phyloP scores from a whole-genome alignment of 2,888 invertebrate species.

The Psylliodes chrysocephalus region DNA sequence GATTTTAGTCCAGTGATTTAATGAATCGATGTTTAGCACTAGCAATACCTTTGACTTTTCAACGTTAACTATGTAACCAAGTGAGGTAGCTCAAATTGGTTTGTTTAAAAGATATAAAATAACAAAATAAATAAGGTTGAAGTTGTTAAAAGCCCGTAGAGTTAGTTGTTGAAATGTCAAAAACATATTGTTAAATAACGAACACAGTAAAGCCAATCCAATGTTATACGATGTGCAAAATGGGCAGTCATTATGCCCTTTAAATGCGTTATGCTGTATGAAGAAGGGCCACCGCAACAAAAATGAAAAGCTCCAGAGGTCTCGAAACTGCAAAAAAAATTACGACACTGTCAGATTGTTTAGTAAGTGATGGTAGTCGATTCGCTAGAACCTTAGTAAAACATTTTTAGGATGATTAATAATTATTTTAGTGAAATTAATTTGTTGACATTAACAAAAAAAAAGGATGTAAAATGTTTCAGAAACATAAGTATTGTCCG shows the following conservation, averaged over 20 bases:
- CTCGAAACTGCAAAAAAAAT: constrained; percentile 49
- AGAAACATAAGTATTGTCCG: no score
- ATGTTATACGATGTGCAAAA: constrained; percentile 54
- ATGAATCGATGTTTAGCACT: constrained; percentile 16
- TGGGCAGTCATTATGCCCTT: constrained; percentile 58
- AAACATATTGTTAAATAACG: constrained; percentile 34
- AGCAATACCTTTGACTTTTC: constrained; percentile 23
- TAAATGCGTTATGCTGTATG: constrained; percentile 56
- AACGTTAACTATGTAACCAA: constrained; percentile 6
- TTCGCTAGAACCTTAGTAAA: neutral
- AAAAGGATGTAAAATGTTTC: no score
- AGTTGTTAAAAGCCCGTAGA: neutral
- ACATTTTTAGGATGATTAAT: neutral
- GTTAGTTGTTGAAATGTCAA: constrained; percentile 15
- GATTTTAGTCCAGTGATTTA: constrained; percentile 5
- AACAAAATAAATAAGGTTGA: no score
- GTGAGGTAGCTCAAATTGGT: neutral
- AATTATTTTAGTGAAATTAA: neutral
- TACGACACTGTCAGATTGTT: constrained; percentile 43
- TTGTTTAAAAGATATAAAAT: no score
- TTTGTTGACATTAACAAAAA: no score
- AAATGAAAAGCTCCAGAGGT: constrained; percentile 59
- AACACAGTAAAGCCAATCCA: constrained; percentile 51
- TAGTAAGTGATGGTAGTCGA: constrained; percentile 11
- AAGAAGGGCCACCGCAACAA: constrained; percentile 59